Base-by-base conservation (phyloP, 2,888 invertebrate genomes). In the Poecilus cupreus region DNA sequence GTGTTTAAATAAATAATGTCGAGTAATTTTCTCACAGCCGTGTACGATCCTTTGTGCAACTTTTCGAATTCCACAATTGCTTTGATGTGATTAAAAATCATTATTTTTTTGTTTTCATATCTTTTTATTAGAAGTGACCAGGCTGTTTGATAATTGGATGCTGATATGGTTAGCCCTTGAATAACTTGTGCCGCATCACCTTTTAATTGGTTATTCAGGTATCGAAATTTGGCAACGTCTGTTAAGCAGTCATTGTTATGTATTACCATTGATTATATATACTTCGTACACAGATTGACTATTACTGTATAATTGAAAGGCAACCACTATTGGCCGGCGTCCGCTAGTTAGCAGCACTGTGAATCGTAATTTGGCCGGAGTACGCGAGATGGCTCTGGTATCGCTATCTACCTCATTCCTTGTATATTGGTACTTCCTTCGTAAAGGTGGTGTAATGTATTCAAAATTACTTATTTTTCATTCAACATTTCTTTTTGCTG, bases 191-290 rank as follows among this genome's bases (percentile, higher is more conserved):
- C 82, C 1, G 84, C 83, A 8, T 57, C 64, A 2, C 74, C 82
- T 8, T 79, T 49, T 2, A 84, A 46, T 5, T 82, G 75, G 0
- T 80, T 13, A 26, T 64, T 39, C 8, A 84, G 75, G 51, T 83
- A 84, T 32, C 83, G 83, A 24, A 82, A 82, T 77, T 83, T 84
- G 37, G 83, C 81, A 22, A 83, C 80, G 10, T 81, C 75, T 8
- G 82, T 37, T 26, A 82, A 18, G 2, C 39, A 49, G 2, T 46
- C 22, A 68, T 83, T 82, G 11, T 78, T 54, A 20, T 82, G 26
- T 26, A 26, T 2, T 26, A 26, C 26, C 26, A 26, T 26, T 26
- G 26, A 5, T 26, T 26, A 3, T 26, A 26, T 26, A 26, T 26
- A 26, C 26, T 26, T 26, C 26, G 26, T 26, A 26, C 2, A 3